phyloP scores from a whole-genome alignment of 1,140 invertebrate genomes.

The Ditylenchus dipsaci region DNA sequence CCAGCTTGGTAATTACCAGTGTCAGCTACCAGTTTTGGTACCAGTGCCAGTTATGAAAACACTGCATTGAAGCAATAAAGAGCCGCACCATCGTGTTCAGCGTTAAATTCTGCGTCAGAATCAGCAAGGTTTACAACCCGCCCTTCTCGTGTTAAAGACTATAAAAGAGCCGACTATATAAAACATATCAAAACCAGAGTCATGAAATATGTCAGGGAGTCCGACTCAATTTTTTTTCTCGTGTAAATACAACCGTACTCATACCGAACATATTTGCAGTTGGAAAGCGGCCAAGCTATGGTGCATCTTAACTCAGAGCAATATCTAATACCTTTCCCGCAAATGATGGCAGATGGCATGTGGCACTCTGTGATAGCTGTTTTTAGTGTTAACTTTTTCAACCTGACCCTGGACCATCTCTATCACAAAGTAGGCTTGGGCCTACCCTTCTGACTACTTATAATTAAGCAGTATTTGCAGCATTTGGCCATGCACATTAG shows the following conservation, averaged over 20 bases:
- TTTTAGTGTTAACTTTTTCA: slow-evolving; percentile 24
- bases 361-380: slow-evolving; percentile 43
- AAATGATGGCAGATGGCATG: slow-evolving; percentile 33
- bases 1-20: too few relatives aligned
- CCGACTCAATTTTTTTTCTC: background rate
- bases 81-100: too few relatives aligned
- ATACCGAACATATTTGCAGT: slow-evolving; percentile 30
- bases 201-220: too few relatives aligned
- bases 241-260: slow-evolving; percentile 12
- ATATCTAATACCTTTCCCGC: slow-evolving; percentile 39
- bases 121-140: too few relatives aligned
- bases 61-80: too few relatives aligned
- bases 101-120: too few relatives aligned
- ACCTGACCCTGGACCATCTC: slow-evolving; percentile 38
- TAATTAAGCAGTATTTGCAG: slow-evolving; percentile 22
- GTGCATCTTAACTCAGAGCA: slow-evolving; percentile 38
- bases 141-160: too few relatives aligned
- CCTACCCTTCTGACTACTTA: background rate
- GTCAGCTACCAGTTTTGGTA: too few relatives aligned
- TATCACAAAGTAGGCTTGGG: slow-evolving; percentile 30
- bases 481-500: background rate
- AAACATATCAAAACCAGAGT: too few relatives aligned
- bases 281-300: slow-evolving; percentile 47
- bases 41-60: too few relatives aligned
- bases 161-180: too few relatives aligned